Evolutionary conservation across 2,888 invertebrate species (phyloP), one percentile per base, ranked within the genome.

Genomic region (Trilocha varians): DNA sequence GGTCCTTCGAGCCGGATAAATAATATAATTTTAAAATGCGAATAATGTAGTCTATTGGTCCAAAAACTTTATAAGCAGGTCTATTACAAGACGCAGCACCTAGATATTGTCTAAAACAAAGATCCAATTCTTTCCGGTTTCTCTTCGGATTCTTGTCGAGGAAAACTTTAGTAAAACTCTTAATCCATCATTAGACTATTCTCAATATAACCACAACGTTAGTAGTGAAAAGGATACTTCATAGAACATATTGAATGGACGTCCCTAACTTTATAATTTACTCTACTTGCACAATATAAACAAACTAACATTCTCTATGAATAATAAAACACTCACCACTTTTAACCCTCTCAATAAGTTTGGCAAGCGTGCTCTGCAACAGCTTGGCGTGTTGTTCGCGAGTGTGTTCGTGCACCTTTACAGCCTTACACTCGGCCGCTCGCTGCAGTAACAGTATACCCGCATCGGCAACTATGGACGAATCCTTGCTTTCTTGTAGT

Each of bases 271-370:
- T 8, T 6, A 18, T 18, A 8, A 5, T 18, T 18, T 18, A 18
- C 8, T 18, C 18, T 5, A 6, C 8, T 18, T 18, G 8, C 5
- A 11, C 5, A 25, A 4, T 25, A 6, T 8, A 18, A 18, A 9
- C 25, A 2, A 4, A 25, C 8, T 25, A 11, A 2, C 25, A 3
- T 4, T 3, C n/a, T n/a, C n/a, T n/a, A n/a, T n/a, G n/a, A n/a
- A n/a, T n/a, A n/a, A n/a, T 18, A 25, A 9, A 13, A 8, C 25
- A 53, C 68, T 54, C 59, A 87, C 92, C 93, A 40, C 94, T 93
- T 79, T 96, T 96, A 1, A 96, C 93, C 47, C 96, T 87, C 71
- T 97, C 96, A 35, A 99, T 91, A 5, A 98, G 89, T 59, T 96
- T 96, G 9, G 93, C 94, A 32, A 99, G 84, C 15, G 97, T 92